These are phyloP conservation scores for Andrena marginata DNA, from an alignment of 2,888 invertebrate species.

Conservation along the genomic window DNA sequence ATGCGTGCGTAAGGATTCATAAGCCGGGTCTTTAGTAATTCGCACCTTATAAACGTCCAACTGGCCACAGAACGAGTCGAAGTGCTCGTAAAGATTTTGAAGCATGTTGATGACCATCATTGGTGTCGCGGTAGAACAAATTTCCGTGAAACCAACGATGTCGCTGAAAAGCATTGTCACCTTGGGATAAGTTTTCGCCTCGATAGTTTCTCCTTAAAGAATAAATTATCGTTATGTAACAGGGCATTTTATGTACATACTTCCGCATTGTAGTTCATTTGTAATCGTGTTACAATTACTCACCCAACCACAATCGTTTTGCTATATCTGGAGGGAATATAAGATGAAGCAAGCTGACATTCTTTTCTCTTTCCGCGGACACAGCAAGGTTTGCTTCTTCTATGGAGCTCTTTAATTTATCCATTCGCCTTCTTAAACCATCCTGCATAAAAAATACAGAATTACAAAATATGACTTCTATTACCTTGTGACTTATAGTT, in stretches of 20 bases:
- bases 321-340: slow-evolving; percentile 98
- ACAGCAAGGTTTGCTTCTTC: slow-evolving; percentile 97
- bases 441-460: slow-evolving; percentile 86
- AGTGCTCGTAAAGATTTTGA: slow-evolving; percentile 96
- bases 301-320: slow-evolving; percentile 96
- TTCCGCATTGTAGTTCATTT: neutral
- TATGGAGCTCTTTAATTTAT: slow-evolving; percentile 96
- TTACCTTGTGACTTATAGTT: neutral
- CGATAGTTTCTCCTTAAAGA: slow-evolving; percentile 92
- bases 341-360: slow-evolving; percentile 96
- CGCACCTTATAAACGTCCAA: slow-evolving; percentile 97
- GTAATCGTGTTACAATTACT: slow-evolving; percentile 75
- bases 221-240: neutral
- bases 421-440: slow-evolving; percentile 95
- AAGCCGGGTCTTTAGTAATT: neutral
- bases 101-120: slow-evolving; percentile 98
- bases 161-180: slow-evolving; percentile 98
- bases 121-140: slow-evolving; percentile 97
- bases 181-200: slow-evolving; percentile 96
- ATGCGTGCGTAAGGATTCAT: neutral
- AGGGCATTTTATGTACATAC: neutral
- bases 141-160: slow-evolving; percentile 98
- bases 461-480: neutral
- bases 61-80: slow-evolving; percentile 96
- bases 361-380: slow-evolving; percentile 96